Evolutionary conservation across 2,113 vertebrate species (phyloP), one percentile per base, ranked within the genome.

Genomic region (Illadopsis cleaveri): DNA sequence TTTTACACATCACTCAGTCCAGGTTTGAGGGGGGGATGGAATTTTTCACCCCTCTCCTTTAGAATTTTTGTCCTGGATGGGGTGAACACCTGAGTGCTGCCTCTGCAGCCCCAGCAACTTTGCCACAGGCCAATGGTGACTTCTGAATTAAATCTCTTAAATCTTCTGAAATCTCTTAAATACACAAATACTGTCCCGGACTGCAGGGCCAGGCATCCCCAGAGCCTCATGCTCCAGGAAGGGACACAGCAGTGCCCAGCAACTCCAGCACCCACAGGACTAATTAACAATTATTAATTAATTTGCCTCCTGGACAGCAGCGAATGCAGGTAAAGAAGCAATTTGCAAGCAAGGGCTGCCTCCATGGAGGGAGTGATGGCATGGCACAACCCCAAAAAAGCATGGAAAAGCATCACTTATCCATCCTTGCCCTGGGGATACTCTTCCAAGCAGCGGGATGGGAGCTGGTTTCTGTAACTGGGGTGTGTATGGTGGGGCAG

Each of bases 1-100:
- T 47, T 96, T 95, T 5, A 37, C 65, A 68, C 31, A 66, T 96
- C 95, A 64, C 86, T 94, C 96, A 94, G 84, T 30, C 47, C 82
- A 56, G 25, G 23, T 56, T 73, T 1, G 9, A 88, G 47, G 47
- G 19, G 42, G 44, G 18, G 24, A 71, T 35, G 18, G 23, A 47
- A 25, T 58, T 45, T 30, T 57, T 5, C 3, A 21, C 16, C 23
- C 21, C 3, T 27, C 3, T 48, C 31, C n/a, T 37, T n/a, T 4
- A 14, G 23, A 30, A 28, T 16, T 80, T 45, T 62, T 47, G 30
- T 20, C 18, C 28, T 5, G 48, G 64, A 11, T 9, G 62, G 27
- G 58, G n/a, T 14, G 75, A 69, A 15, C 47, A 9, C 38, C 37
- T 5, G 30, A 53, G 33, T 1, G 0, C 50, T 48, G 65, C 75